These are phyloP conservation scores for Bufo gargarizans DNA, from an alignment of 2,113 vertebrate genomes.

Conservation along the genomic window DNA sequence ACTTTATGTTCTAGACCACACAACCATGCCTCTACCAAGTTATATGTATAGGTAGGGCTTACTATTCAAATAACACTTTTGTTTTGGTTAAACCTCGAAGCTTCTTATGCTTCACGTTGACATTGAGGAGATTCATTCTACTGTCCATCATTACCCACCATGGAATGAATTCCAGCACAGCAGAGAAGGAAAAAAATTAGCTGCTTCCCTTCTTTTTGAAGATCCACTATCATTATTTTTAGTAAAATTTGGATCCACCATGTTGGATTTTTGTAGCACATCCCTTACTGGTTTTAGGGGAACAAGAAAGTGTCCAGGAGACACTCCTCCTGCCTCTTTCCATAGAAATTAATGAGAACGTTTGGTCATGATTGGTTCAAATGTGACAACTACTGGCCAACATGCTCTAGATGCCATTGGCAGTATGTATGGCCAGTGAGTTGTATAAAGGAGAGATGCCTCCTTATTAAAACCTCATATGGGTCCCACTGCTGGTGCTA, in stretches of 20 bases:
- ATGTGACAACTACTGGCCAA: not conserved
- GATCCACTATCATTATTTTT: not conserved
- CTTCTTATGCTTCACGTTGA: not conserved
- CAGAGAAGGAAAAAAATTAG: not conserved
- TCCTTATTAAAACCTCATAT: not conserved
- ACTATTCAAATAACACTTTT: not conserved
- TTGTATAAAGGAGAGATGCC: not conserved
- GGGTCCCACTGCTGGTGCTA: not conserved
- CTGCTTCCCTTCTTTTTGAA: not conserved
- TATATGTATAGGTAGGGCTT: not conserved
- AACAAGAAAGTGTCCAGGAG: not conserved
- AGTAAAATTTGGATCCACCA: not conserved
- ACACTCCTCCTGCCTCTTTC: not conserved
- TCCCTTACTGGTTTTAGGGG: not conserved
- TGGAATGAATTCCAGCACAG: not conserved
- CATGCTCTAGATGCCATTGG: too few species aligned
- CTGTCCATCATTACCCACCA: not conserved
- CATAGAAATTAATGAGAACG: not conserved
- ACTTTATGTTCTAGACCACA: not conserved
- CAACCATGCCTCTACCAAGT: not conserved
- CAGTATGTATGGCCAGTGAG: not conserved
- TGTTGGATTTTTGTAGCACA: not conserved
- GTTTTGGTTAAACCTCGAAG: not conserved
- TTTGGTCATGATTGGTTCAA: not conserved
- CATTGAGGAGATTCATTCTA: not conserved